These are phyloP conservation scores for Sorex maritimensis DNA, from an alignment of 2,797 vertebrate genomes.

Conservation along the genomic window DNA sequence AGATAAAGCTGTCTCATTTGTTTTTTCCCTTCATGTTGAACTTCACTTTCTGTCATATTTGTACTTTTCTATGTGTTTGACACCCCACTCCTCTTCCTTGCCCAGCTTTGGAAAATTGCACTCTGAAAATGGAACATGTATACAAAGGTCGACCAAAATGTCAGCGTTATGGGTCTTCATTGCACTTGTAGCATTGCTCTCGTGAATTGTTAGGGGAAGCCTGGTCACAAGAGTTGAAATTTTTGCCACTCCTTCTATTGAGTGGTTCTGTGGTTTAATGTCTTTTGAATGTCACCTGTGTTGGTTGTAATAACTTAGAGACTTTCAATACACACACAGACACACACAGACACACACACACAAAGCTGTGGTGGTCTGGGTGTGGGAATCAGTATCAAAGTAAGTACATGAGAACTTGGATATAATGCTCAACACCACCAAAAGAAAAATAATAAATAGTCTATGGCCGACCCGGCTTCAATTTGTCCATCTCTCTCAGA, in stretches of 20 bases:
- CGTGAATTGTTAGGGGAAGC: conserved; percentile 40
- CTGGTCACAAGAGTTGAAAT: background rate
- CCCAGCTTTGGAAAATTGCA: conserved; percentile 40
- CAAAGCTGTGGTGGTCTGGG: no score
- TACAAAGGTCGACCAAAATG: conserved; percentile 33
- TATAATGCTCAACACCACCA: no score
- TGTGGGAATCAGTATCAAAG: no score
- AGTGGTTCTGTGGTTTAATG: conserved; percentile 43
- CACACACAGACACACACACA: background rate
- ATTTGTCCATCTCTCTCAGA: no score
- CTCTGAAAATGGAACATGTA: conserved; percentile 45
- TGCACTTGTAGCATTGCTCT: conserved; percentile 48
- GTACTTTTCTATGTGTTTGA: conserved; percentile 10
- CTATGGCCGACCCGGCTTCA: background rate
- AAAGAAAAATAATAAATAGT: background rate
- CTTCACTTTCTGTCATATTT: conserved; percentile 73
- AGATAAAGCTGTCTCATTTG: conserved; percentile 13
- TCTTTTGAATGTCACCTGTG: conserved; percentile 50
- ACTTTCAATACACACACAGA: conserved; percentile 41
- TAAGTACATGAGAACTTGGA: no score
- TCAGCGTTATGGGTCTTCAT: conserved; percentile 54
- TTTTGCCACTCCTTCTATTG: conserved; percentile 28
- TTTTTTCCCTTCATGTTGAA: conserved; percentile 42
- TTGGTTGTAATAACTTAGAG: background rate
- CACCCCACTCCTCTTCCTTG: background rate